These are phyloP conservation scores for Toxotes jaculatrix DNA, from an alignment of 2,113 vertebrate species.

Conservation along the genomic window DNA sequence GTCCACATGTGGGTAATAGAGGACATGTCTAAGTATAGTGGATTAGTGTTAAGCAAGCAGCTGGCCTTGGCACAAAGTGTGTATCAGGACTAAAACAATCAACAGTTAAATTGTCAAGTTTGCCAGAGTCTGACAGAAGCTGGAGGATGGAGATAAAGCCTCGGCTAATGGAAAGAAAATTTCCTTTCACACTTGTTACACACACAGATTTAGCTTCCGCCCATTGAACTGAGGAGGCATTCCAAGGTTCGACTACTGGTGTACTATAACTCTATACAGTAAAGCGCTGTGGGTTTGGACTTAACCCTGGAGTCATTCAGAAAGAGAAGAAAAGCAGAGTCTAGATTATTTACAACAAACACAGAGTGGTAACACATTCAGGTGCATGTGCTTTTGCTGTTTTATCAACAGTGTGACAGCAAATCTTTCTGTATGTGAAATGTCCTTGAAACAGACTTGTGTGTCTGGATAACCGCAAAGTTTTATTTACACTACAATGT, in stretches of 20 bases:
- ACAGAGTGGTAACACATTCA: neutral
- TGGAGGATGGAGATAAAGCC: conserved; percentile 26
- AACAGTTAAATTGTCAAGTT: conserved; percentile 8
- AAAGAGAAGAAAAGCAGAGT: conserved; percentile 15
- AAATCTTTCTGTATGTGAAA: neutral
- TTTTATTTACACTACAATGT: too few species aligned
- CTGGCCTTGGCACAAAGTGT: neutral
- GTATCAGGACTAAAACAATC: conserved; percentile 1
- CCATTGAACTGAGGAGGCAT: neutral
- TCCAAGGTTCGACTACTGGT: neutral
- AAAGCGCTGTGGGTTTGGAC: conserved; percentile 7
- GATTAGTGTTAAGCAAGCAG: neutral
- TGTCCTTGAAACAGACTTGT: neutral
- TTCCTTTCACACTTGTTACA: conserved; percentile 16
- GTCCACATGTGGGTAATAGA: conserved; percentile 15
- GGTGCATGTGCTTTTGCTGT: neutral
- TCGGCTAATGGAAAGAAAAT: neutral
- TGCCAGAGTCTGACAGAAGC: conserved; percentile 19
- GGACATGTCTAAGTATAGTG: neutral
- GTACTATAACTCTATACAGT: conserved; percentile 3
- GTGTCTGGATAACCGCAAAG: neutral
- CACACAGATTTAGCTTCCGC: neutral
- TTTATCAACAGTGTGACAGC: neutral
- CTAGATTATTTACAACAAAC: conserved; percentile 10
- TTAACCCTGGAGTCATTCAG: neutral